These are phyloP conservation scores for Mirza zaza DNA, from an alignment of 2,113 vertebrate species.

Conservation along the genomic window DNA sequence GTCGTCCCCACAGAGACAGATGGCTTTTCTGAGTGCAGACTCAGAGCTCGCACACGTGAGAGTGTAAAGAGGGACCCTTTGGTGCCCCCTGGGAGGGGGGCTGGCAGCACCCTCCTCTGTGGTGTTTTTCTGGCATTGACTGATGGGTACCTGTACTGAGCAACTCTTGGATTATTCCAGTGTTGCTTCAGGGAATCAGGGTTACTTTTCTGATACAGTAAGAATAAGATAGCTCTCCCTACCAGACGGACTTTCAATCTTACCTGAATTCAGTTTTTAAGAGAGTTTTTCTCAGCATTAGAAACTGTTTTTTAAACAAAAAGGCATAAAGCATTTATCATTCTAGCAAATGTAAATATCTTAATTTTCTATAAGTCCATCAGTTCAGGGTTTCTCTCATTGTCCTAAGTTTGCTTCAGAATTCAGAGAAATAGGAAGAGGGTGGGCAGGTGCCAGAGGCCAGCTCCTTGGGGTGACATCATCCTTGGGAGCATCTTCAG, in stretches of 20 bases:
- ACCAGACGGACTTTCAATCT: background rate
- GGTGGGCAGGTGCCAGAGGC: background rate
- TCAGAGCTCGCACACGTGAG: background rate
- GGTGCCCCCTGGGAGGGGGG: background rate
- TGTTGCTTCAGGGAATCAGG: rapidly evolving
- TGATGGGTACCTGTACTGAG: background rate
- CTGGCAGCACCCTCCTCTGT: no score
- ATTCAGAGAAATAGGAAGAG: background rate
- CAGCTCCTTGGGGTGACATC: rapidly evolving
- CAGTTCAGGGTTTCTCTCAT: background rate
- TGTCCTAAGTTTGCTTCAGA: background rate
- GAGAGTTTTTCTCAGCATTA: conserved; percentile 10
- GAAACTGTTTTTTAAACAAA: background rate
- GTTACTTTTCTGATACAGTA: background rate
- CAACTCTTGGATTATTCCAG: background rate
- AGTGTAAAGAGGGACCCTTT: no score
- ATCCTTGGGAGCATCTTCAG: background rate
- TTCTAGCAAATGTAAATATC: background rate
- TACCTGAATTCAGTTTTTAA: background rate
- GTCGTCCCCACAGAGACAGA: background rate
- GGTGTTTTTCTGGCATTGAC: background rate
- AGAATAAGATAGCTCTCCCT: background rate
- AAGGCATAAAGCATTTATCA: background rate
- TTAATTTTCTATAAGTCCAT: background rate
- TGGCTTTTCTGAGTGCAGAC: background rate